Conservation (phyloP, 1,140 invertebrate species). For the Pteromalus puparum region DNA sequence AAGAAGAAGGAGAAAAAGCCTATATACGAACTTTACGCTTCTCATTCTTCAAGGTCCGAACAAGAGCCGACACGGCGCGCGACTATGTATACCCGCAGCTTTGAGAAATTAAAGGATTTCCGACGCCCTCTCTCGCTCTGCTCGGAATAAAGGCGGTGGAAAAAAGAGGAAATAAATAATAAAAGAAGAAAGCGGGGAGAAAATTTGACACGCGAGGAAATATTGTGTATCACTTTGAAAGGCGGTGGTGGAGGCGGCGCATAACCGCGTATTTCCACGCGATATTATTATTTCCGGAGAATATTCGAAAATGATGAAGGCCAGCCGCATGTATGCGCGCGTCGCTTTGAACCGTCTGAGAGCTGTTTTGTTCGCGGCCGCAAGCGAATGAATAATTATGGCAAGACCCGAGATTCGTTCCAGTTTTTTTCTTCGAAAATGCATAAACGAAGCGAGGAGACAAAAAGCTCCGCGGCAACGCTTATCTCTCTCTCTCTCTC, state of each 20-base stretch:
- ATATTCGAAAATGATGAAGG: background rate
- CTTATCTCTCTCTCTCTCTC: too few relatives aligned
- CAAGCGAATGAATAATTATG: background rate
- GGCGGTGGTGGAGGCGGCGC: too few relatives aligned
- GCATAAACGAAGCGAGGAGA: slow-evolving; percentile 55
- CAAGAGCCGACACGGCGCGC: background rate
- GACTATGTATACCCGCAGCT: background rate
- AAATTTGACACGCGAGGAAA: background rate
- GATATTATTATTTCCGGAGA: background rate
- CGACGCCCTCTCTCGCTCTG: background rate
- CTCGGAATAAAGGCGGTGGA: background rate
- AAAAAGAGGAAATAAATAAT: background rate
- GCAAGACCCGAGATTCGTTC: background rate
- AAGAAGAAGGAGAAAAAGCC: background rate
- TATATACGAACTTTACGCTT: slow-evolving; percentile 10
- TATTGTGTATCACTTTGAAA: background rate
- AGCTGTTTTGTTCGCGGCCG: background rate
- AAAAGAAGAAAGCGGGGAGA: background rate
- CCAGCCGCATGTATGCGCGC: background rate
- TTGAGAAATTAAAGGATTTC: slow-evolving; percentile 46
- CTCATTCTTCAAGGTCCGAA: slow-evolving; percentile 24
- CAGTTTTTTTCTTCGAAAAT: slow-evolving; percentile 21
- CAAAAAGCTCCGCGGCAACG: background rate
- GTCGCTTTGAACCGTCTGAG: background rate
- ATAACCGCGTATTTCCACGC: background rate